Base-by-base conservation (phyloP, 2,888 invertebrate genomes). In the Deladenus siricidicola region DNA sequence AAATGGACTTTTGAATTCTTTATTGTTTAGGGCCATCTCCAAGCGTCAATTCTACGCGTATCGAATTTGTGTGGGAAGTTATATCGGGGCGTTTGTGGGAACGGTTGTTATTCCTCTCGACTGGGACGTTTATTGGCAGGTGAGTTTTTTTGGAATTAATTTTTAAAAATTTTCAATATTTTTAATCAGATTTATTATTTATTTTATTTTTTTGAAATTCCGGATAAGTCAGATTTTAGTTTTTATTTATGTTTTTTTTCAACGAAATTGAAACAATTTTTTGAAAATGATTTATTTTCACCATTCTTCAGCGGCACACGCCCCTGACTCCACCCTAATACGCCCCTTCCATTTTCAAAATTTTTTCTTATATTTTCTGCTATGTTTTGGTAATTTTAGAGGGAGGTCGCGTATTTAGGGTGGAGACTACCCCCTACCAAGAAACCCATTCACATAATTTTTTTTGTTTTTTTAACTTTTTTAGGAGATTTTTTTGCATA, bases 81-180 rank as follows among this genome's bases (percentile, higher is more conserved):
- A 89, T 14, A 79, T 87, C 34, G 90, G 90, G 2, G 85, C 88
- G 4, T 90, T 90, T 89, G 75, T 88, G 1, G 89, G 90, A 4
- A 88, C 89, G 2, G 84, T 88, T 59, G 87, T 88, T 1, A 88
- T 91, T 67, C 90, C 91, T 0, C 81, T 91, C 34, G 91, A 91
- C 79, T 91, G 91, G 91, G 88, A 90, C 80, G 84, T 86, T 51
- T 87, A 88, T 0, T 91, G 90, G 89, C 90, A 90, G 82, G 85
- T 81, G n/a, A n/a, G n/a, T n/a, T n/a, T n/a, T n/a, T n/a, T n/a
- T n/a, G n/a, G n/a, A n/a, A n/a, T n/a, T n/a, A n/a, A n/a, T n/a
- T n/a, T n/a, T n/a, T n/a, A n/a, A n/a, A n/a, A n/a, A n/a, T n/a
- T n/a, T n/a, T n/a, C n/a, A n/a, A n/a, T n/a, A n/a, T n/a, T n/a